phyloP scores from a whole-genome alignment of 2,888 invertebrate species.

The Drosophila borborema region DNA sequence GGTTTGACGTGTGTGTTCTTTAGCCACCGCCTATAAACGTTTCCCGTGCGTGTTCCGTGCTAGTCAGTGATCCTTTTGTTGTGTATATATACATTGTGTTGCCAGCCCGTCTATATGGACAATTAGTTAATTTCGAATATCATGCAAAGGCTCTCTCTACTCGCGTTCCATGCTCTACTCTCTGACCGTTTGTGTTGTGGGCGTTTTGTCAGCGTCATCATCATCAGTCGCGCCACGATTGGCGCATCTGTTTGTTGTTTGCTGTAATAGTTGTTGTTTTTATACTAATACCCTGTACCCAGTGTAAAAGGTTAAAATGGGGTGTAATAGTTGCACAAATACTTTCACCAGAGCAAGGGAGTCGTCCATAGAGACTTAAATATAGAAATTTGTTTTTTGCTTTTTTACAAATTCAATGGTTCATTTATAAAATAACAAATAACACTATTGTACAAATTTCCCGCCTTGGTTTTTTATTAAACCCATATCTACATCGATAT shows the following conservation, averaged over 20 bases:
- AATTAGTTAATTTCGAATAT: constrained; percentile 42
- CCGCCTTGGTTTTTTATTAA: no score
- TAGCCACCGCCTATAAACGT: constrained; percentile 49
- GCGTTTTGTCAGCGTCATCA: constrained; percentile 67
- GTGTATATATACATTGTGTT: constrained; percentile 16
- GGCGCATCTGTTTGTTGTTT: constrained; percentile 65
- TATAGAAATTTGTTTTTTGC: not conserved
- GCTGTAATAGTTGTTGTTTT: constrained; percentile 25
- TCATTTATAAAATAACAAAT: not conserved
- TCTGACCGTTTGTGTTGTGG: constrained; percentile 44
- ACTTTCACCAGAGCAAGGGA: not conserved
- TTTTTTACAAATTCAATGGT: not conserved
- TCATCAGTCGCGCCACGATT: constrained; percentile 59
- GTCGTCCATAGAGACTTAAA: not conserved
- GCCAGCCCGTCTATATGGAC: constrained; percentile 35
- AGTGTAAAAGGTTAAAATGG: constrained; percentile 7
- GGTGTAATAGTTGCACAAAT: not conserved
- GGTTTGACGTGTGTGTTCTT: constrained; percentile 19
- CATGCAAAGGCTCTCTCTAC: constrained; percentile 23
- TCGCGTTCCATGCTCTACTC: constrained; percentile 10
- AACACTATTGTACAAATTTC: not conserved
- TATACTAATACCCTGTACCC: constrained; percentile 13
- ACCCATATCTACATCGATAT: not conserved
- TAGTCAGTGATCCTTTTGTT: constrained; percentile 64
- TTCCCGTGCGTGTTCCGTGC: constrained; percentile 72